phyloP scores from a whole-genome alignment of 2,797 vertebrate genomes.

The Eulemur albifrons region DNA sequence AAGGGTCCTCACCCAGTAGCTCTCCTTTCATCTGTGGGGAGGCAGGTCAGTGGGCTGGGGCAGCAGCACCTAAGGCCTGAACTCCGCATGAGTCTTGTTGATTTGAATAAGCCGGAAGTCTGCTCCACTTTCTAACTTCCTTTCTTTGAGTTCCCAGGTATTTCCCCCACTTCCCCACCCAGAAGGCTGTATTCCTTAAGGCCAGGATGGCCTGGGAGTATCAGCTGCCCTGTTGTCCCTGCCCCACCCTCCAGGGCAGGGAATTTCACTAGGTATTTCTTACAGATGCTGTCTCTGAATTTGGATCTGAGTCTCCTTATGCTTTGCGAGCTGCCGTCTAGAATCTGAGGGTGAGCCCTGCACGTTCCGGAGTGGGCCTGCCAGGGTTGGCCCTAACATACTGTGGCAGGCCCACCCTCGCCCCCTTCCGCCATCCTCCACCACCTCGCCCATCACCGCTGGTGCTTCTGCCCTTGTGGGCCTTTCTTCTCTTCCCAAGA shows the following conservation, averaged over 20 bases:
- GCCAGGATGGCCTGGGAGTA: background rate
- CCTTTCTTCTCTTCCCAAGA: background rate
- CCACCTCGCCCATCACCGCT: rapidly evolving
- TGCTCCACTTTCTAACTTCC: background rate
- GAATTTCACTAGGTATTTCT: background rate
- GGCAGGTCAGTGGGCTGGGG: background rate
- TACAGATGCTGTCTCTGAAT: background rate
- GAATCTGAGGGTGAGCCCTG: background rate
- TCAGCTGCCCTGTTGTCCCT: background rate
- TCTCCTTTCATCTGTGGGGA: background rate
- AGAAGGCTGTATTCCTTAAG: background rate
- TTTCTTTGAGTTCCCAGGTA: background rate
- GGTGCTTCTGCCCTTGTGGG: rapidly evolving
- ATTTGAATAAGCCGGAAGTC: background rate
- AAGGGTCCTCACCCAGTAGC: background rate
- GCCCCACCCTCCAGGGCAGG: background rate
- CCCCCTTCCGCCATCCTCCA: background rate
- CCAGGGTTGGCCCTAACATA: background rate
- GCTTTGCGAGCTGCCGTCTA: background rate
- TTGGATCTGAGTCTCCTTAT: background rate
- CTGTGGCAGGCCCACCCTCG: background rate
- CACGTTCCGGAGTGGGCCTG: background rate
- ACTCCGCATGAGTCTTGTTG: no score
- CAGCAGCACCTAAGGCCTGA: background rate
- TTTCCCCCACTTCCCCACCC: background rate